phyloP scores from a whole-genome alignment of 2,797 vertebrate genomes.

The Danio jaintianensis region DNA sequence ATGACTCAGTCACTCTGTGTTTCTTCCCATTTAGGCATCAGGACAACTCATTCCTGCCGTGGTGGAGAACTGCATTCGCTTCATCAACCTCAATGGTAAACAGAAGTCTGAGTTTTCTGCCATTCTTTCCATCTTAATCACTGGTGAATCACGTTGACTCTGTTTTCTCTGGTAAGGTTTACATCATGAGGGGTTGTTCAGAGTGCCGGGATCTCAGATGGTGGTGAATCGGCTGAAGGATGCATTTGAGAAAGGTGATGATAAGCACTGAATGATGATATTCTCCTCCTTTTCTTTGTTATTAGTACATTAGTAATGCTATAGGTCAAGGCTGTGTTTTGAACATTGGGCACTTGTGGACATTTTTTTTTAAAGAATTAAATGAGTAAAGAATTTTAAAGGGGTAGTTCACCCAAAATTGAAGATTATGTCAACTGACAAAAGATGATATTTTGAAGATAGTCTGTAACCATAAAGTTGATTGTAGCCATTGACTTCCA shows the following conservation, averaged over 20 bases:
- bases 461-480: too few relatives aligned
- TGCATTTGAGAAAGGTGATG: slow-evolving; percentile 85
- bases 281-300: slow-evolving; percentile 27
- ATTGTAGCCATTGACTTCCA: too few relatives aligned
- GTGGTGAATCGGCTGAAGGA: slow-evolving; percentile 86
- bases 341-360: too few relatives aligned
- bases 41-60: slow-evolving; percentile 85
- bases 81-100: slow-evolving; percentile 89
- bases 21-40: slow-evolving; percentile 76
- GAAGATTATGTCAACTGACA: too few relatives aligned
- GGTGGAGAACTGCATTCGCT: slow-evolving; percentile 89
- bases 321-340: slow-evolving; percentile 41
- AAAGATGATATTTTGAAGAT: too few relatives aligned
- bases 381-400: too few relatives aligned
- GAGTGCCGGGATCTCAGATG: slow-evolving; percentile 85
- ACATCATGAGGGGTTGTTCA: slow-evolving; percentile 91
- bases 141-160: not conserved
- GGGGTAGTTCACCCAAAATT: too few relatives aligned
- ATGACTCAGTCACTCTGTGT: not conserved
- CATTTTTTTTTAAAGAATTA: too few relatives aligned
- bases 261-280: not conserved
- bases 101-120: not conserved
- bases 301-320: slow-evolving; percentile 66
- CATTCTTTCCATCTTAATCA: slow-evolving; percentile 30
- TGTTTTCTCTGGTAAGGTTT: slow-evolving; percentile 75